Conservation (phyloP, 2,888 invertebrate genomes). For the Aproaerema taeniolella region DNA sequence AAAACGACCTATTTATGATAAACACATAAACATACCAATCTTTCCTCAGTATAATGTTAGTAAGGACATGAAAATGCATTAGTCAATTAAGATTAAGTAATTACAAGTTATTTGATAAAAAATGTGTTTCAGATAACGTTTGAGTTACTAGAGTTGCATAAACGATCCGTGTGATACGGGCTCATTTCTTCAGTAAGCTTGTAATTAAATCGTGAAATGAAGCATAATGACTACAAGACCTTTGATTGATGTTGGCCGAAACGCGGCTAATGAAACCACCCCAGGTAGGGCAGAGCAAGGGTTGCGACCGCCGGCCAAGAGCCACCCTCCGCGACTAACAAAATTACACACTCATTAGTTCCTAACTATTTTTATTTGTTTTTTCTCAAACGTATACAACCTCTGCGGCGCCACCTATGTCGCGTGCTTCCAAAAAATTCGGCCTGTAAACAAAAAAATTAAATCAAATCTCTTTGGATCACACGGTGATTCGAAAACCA, state of each 20-base stretch:
- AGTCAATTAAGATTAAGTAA: no score
- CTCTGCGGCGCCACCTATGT: conserved; percentile 30
- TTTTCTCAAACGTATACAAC: conserved; percentile 36
- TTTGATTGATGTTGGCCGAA: conserved; percentile 47
- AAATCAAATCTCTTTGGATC: conserved; percentile 13
- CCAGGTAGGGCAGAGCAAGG: conserved; percentile 43
- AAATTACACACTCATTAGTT: conserved; percentile 72
- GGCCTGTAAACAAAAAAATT: conserved; percentile 1
- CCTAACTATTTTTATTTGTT: conserved; percentile 57
- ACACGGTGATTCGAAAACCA: conserved; percentile 10
- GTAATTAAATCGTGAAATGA: no score
- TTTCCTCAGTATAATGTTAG: no score
- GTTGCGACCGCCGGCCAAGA: conserved; percentile 55
- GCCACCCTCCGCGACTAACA: conserved; percentile 62
- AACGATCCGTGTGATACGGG: no score
- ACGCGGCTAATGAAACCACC: conserved; percentile 47
- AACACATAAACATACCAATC: no score
- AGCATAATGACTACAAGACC: conserved; percentile 21
- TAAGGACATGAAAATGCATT: no score
- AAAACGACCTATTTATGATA: no score
- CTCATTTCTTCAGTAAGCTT: no score
- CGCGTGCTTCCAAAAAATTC: conserved; percentile 24
- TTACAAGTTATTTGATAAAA: no score
- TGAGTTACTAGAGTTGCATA: no score
- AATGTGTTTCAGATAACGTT: no score